A percentile compares a stretch with the other conserved stretches of the same genome.
Conservation (phyloP, 2,113 vertebrate genomes). For the Lepus timidus region DNA sequence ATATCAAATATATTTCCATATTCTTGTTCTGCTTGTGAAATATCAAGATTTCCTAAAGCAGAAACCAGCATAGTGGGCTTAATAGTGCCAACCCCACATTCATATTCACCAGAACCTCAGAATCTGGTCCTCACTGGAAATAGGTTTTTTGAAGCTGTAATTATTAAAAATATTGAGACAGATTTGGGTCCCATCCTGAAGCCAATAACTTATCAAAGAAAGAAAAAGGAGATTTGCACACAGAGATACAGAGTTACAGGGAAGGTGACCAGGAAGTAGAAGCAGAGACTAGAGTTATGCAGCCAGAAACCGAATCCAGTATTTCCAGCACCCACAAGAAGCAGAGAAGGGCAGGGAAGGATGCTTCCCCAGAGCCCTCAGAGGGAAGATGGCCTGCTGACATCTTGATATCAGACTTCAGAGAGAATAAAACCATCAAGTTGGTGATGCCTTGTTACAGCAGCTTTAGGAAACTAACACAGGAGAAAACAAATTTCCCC, state of each 20-base stretch:
- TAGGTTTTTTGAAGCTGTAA: not conserved
- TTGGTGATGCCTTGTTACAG: not conserved
- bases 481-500: not conserved
- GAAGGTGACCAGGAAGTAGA: not conserved
- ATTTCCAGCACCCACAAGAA: not conserved
- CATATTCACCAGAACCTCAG: not conserved
- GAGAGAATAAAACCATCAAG: not conserved
- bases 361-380: not conserved
- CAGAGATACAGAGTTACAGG: not conserved
- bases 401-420: not conserved
- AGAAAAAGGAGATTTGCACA: not conserved
- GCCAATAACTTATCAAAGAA: not conserved
- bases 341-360: not conserved
- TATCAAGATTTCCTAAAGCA: not conserved
- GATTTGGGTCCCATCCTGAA: not conserved
- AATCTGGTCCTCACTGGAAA: not conserved
- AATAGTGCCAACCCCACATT: not conserved
- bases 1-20: not conserved
- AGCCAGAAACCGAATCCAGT: not conserved
- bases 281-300: not conserved
- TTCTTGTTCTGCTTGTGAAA: constrained; percentile 17
- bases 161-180: not conserved
- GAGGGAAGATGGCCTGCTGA: not conserved
- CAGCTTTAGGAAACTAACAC: not conserved
- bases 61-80: not conserved